Percentiles rank a stretch among this genome's conserved stretches.
Evolutionary conservation across 2,888 invertebrate genomes (phyloP).

Genomic region (Gisinianus flammeolus): DNA sequence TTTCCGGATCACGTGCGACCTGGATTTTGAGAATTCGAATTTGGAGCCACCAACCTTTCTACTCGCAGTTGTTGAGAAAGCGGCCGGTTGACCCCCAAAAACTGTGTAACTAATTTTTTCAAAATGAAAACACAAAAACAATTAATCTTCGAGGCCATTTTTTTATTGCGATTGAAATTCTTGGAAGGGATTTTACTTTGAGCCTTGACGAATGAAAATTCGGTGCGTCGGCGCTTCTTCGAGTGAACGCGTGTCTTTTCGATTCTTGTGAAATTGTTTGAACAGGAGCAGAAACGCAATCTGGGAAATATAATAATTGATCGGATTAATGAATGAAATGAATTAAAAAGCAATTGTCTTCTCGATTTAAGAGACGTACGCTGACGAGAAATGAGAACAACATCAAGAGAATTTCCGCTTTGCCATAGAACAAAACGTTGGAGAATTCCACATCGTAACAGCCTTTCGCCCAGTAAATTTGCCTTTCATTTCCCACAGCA

Average conservation of each 20-base stretch:
- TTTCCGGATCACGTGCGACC: background rate
- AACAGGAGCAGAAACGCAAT: background rate
- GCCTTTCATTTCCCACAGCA: background rate
- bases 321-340: background rate
- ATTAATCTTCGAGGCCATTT: background rate
- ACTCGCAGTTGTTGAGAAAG: no score
- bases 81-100: background rate
- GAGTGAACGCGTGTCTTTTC: background rate
- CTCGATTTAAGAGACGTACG: background rate
- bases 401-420: background rate
- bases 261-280: background rate
- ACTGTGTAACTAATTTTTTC: background rate
- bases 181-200: conserved; percentile 14
- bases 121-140: background rate
- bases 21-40: no score
- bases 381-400: background rate
- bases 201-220: conserved; percentile 8
- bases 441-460: background rate
- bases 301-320: background rate
- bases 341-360: background rate
- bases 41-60: background rate
- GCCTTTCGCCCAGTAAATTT: background rate
- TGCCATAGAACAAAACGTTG: background rate
- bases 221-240: background rate
- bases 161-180: background rate